Base-by-base conservation (phyloP, 2,113 vertebrate genomes). In the Ascaphus truei region DNA sequence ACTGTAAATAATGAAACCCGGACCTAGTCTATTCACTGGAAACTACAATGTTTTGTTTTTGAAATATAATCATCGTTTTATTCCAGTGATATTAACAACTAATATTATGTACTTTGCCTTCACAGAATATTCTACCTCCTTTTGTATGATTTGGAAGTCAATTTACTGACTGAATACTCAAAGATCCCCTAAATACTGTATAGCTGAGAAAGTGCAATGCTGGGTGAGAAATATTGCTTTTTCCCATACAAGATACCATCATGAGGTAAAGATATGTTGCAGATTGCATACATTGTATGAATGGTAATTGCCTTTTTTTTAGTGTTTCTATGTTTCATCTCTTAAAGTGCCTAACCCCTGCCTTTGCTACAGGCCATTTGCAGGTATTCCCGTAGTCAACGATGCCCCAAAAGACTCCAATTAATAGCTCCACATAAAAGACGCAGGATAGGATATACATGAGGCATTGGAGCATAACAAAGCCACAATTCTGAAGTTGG, bases 1-100 rank as follows among this genome's bases (percentile, higher is more conserved):
- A 9, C 53, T 22, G 12, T 52, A 26, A 71, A 71, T 71, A 61
- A 71, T 52, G 18, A 37, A 37, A 71, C 29, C 45, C 30, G 34
- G 6, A 13, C 13, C 25, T 52, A 41, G 39, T 20, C n/a, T 61
- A 20, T 39, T 51, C 23, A 27, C 15, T 58, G 65, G 43, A 22
- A 65, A 33, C 43, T 56, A 31, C 53, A 58, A 26, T 36, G 37
- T 68, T 37, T 33, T 18, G 26, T 58, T 31, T 57, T 26, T 26
- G 29, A 41, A 43, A 31, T 34, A 9, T 58, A 58, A 58, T 23
- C 22, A 58, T 23, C 22, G 5, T 16, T 31, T 56, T 29, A 55
- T 20, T 12, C 6, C 15, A 8, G 34, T 29, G 6, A 20, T 22
- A 55, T 31, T n/a, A 57, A 36, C 30, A 30, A 57, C 10, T 34